Base-by-base conservation (phyloP, 2,113 vertebrate species). In the Herpailurus yagouaroundi region DNA sequence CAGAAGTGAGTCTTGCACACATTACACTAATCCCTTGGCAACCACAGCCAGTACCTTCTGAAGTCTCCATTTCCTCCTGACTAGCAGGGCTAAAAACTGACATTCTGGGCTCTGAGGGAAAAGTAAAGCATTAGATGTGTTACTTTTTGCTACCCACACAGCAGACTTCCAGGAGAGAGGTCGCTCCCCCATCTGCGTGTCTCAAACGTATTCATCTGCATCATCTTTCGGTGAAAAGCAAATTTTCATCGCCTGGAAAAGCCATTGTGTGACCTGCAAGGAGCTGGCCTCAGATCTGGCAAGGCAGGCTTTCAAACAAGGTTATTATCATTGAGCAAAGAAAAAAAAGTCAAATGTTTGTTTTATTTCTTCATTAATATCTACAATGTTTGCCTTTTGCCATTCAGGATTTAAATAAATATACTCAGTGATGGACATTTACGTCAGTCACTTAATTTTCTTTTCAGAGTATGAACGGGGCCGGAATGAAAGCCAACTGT, bases 361-460 rank as follows among this genome's bases (percentile, higher is more conserved):
- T 92, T 89, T 92, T 92, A 38, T 89, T 90, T 86, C 48, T 95
- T 91, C 60, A 88, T 79, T 97, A 97, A 95, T 36, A 50, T 88
- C 92, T 96, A 80, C 14, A 27, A 15, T 76, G 41, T 98, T 98
- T 98, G 27, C 25, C 38, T 76, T 97, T 66, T 92, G 41, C 45
- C 92, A 25, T 63, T 80, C 31, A 45, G 29, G 23, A 88, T 93
- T 90, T 90, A 94, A 91, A 69, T 96, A 97, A 97, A 97, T 96
- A 96, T 36, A 74, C 87, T 89, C 89, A 91, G 69, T 29, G 77
- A 36, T 71, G 27, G 83, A 83, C 13, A 93, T 90, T 97, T 97
- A 71, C 21, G 77, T 96, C 63, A 95, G 83, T 66, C 1, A 52
- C 18, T 96, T 94, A 92, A 92, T 79, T 84, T 81, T 91, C 82